phyloP scores from a whole-genome alignment of 35 echinoderm and acorn worm species.

The Anneissia japonica region DNA sequence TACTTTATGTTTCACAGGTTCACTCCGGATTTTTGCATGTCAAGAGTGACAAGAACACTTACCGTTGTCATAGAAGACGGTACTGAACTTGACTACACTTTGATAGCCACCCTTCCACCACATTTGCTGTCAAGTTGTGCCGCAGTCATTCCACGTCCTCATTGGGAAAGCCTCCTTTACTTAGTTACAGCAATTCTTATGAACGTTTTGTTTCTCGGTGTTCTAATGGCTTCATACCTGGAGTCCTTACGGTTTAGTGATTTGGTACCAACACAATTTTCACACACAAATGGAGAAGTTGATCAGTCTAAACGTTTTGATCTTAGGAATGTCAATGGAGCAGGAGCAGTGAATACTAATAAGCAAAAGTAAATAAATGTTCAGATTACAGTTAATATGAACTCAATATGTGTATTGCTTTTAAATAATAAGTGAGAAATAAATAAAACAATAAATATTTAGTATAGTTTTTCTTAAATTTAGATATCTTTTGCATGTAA shows the following conservation, averaged over 20 bases:
- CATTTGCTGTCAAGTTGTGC: conserved; percentile 81
- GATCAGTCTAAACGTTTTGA: conserved; percentile 68
- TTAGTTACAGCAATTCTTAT: conserved; percentile 53
- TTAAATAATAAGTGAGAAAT: no score
- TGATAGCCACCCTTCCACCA: conserved; percentile 86
- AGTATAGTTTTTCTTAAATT: no score
- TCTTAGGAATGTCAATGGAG: conserved; percentile 52
- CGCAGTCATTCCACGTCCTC: conserved; percentile 76
- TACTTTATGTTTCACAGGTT: conserved; percentile 73
- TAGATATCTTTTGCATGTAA: no score
- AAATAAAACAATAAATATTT: no score
- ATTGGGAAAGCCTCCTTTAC: conserved; percentile 79
- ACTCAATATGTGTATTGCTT: no score
- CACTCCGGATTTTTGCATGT: conserved; percentile 88
- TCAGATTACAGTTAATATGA: no score
- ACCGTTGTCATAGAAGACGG: conserved; percentile 57
- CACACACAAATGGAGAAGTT: conserved; percentile 29
- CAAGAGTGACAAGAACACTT: conserved; percentile 62
- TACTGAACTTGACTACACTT: conserved; percentile 70
- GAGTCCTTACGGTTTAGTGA: conserved; percentile 76
- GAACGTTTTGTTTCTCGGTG: conserved; percentile 64
- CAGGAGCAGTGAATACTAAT: not conserved
- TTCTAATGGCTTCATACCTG: conserved; percentile 73
- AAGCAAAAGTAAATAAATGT: not conserved
- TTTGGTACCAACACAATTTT: conserved; percentile 15